Evolutionary conservation across 2,797 vertebrate species (phyloP).

Genomic region (Poliocrania exsul): DNA sequence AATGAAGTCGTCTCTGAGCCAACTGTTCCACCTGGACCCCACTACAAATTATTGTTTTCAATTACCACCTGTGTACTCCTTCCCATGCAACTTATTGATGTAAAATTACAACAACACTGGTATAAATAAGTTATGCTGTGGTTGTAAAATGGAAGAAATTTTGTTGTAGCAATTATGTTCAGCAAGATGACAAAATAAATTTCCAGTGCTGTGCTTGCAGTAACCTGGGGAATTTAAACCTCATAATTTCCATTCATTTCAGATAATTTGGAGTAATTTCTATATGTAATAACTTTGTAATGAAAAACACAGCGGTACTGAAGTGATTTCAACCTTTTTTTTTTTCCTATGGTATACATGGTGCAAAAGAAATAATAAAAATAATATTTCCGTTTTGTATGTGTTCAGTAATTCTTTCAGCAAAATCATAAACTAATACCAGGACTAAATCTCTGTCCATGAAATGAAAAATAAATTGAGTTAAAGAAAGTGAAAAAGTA

Average conservation of each 20-base stretch:
- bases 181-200: slow-evolving; percentile 88
- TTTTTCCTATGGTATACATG: slow-evolving; percentile 82
- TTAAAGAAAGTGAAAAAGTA: slow-evolving; percentile 83
- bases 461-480: slow-evolving; percentile 90
- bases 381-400: slow-evolving; percentile 86
- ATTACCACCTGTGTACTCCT: slow-evolving; percentile 85
- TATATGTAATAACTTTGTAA: slow-evolving; percentile 86
- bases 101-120: slow-evolving; percentile 83
- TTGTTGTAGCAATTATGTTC: slow-evolving; percentile 88
- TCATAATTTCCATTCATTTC: slow-evolving; percentile 89
- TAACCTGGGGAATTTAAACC: slow-evolving; percentile 87
- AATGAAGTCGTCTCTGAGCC: slow-evolving; percentile 69
- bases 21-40: slow-evolving; percentile 80
- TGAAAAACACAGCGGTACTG: slow-evolving; percentile 85
- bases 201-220: slow-evolving; percentile 83
- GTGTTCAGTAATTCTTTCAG: slow-evolving; percentile 85
- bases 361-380: slow-evolving; percentile 84
- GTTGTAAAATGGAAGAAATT: slow-evolving; percentile 87
- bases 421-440: slow-evolving; percentile 87
- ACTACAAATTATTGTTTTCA: slow-evolving; percentile 83
- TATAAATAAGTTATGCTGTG: slow-evolving; percentile 86
- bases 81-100: slow-evolving; percentile 85
- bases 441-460: slow-evolving; percentile 85
- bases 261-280: slow-evolving; percentile 88
- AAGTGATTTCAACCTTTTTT: slow-evolving; percentile 81